Conservation (phyloP, 2,888 invertebrate species). For the Nemapogon koenigi region DNA sequence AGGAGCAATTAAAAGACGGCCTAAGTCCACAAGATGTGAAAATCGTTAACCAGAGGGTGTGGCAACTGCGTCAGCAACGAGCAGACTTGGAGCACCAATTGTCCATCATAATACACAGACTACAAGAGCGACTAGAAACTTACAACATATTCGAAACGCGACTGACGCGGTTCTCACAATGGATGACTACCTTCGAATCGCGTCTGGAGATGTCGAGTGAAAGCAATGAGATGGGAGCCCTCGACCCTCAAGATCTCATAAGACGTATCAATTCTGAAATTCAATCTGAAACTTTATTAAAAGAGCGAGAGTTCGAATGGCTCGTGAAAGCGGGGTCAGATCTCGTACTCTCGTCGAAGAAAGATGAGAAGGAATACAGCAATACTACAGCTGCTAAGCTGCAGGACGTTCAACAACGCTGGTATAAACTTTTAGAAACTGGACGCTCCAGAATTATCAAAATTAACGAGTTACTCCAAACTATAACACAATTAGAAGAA, state of each 20-base stretch:
- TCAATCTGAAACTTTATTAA: slow-evolving; percentile 75
- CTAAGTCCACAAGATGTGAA: slow-evolving; percentile 85
- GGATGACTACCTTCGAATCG: slow-evolving; percentile 74
- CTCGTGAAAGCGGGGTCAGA: slow-evolving; percentile 71
- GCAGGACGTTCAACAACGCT: slow-evolving; percentile 68
- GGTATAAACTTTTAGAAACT: slow-evolving; percentile 71
- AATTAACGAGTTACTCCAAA: slow-evolving; percentile 74
- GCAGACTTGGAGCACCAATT: slow-evolving; percentile 83
- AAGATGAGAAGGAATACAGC: slow-evolving; percentile 62
- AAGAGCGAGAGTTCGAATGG: slow-evolving; percentile 83
- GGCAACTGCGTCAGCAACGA: slow-evolving; percentile 81
- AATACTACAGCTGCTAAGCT: slow-evolving; percentile 64
- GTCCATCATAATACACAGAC: slow-evolving; percentile 71
- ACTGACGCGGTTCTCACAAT: slow-evolving; percentile 68
- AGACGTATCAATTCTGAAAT: slow-evolving; percentile 76
- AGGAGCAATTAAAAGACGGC: slow-evolving; percentile 85
- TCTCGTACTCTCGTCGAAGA: slow-evolving; percentile 68
- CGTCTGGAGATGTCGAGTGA: slow-evolving; percentile 67
- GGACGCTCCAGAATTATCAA: slow-evolving; percentile 74
- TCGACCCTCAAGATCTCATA: slow-evolving; percentile 77
- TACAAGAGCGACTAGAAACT: slow-evolving; percentile 77
- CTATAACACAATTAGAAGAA: slow-evolving; percentile 73
- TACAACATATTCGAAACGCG: slow-evolving; percentile 74
- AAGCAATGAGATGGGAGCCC: slow-evolving; percentile 48
- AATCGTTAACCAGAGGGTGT: slow-evolving; percentile 76